Evolutionary conservation across 2,797 vertebrate species (phyloP).

Genomic region (Xiphorhynchus erythropygius): DNA sequence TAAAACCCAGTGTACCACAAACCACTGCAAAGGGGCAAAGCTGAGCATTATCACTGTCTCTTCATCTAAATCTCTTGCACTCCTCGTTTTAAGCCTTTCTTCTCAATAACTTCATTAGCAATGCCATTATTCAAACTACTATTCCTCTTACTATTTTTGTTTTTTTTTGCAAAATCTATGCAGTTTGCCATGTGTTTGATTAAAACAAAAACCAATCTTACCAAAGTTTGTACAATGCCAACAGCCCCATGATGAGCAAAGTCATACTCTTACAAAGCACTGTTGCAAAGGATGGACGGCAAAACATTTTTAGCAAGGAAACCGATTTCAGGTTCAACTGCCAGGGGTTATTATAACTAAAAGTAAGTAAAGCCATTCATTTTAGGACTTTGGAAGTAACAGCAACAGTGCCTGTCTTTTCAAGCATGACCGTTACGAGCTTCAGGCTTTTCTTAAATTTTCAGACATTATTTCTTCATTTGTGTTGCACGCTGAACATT

Average conservation of each 20-base stretch:
- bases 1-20: background rate
- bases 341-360: slow-evolving; percentile 22
- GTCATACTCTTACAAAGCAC: slow-evolving; percentile 38
- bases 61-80: slow-evolving; percentile 19
- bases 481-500: slow-evolving; percentile 55
- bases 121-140: slow-evolving; percentile 2
- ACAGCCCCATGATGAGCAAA: slow-evolving; percentile 19
- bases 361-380: slow-evolving; percentile 52
- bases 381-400: slow-evolving; percentile 40
- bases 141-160: background rate
- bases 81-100: background rate
- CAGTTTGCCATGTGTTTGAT: background rate
- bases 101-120: slow-evolving; percentile 13
- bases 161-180: background rate
- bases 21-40: slow-evolving; percentile 1
- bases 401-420: slow-evolving; percentile 28
- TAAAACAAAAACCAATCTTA: background rate
- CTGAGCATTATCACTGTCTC: background rate
- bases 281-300: slow-evolving; percentile 26
- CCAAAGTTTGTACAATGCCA: background rate
- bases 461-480: slow-evolving; percentile 51
- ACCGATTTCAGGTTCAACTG: slow-evolving; percentile 3
- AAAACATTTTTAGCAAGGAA: slow-evolving; percentile 41
- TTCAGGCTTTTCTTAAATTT: slow-evolving; percentile 43
- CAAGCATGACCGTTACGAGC: slow-evolving; percentile 12